phyloP scores from a whole-genome alignment of 2,888 invertebrate species.

The Coleophora flavipennella region DNA sequence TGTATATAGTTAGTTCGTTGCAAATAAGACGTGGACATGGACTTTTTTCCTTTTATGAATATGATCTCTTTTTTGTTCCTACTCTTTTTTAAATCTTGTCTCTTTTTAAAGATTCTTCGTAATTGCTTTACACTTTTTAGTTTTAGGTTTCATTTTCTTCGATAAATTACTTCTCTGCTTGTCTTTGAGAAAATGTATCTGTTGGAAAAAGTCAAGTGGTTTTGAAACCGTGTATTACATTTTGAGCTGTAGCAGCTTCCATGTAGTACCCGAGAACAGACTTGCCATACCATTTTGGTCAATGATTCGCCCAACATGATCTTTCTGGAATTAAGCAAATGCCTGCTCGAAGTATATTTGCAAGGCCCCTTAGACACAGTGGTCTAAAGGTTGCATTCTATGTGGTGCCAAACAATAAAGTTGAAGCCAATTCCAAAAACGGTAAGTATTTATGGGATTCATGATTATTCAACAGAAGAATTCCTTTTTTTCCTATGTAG shows the following conservation, averaged over 20 bases:
- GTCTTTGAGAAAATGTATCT: conserved; percentile 2
- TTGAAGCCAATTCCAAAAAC: conserved; percentile 16
- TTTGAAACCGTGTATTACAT: conserved; percentile 8
- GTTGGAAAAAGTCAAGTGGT: conserved; percentile 17
- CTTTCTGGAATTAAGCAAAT: conserved; percentile 13
- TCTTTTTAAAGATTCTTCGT: too few species aligned
- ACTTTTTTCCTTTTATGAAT: too few species aligned
- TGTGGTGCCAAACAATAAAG: conserved; percentile 17
- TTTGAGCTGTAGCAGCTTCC: conserved; percentile 10
- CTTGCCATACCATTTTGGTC: conserved; percentile 11
- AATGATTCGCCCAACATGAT: conserved; percentile 16
- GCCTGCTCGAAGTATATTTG: conserved; percentile 10
- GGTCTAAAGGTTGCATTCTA: neutral
- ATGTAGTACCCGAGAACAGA: conserved; percentile 14
- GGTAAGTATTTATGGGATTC: conserved; percentile 21
- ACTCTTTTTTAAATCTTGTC: too few species aligned
- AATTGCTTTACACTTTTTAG: too few species aligned
- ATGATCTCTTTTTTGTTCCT: too few species aligned
- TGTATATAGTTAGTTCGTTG: too few species aligned
- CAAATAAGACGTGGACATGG: too few species aligned
- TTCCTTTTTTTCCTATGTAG: neutral
- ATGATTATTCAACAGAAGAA: conserved; percentile 13
- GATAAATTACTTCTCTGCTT: too few species aligned
- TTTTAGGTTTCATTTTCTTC: too few species aligned
- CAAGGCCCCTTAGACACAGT: conserved; percentile 17